These are phyloP conservation scores for Hippocampus mohnikei DNA, from an alignment of 2,113 vertebrate genomes.

Conservation along the genomic window DNA sequence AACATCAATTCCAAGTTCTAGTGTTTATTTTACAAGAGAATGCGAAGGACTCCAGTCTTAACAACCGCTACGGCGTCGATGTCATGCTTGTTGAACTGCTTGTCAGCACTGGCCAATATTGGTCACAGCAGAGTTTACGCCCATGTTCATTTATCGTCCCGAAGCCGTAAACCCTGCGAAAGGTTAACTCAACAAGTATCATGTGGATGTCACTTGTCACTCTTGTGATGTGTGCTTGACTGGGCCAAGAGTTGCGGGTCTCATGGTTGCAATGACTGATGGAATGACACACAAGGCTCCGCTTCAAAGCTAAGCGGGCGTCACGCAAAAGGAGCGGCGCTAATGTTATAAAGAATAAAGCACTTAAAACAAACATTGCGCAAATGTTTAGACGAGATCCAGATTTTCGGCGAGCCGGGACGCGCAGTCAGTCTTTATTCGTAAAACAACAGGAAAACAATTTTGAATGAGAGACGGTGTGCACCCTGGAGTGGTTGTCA, in stretches of 20 bases:
- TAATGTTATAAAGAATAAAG: conserved; percentile 48
- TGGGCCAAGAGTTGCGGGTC: conserved; percentile 12
- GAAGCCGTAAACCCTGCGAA: conserved; percentile 15
- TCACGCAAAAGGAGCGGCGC: conserved; percentile 32
- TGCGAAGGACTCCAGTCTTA: not conserved
- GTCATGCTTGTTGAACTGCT: not conserved
- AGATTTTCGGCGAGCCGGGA: not conserved
- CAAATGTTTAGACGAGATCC: conserved; percentile 19
- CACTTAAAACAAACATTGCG: conserved; percentile 15
- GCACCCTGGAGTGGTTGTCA: too few species aligned
- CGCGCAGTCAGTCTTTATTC: conserved; percentile 12
- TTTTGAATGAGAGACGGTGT: not conserved
- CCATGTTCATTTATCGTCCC: not conserved
- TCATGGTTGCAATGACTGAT: conserved; percentile 22
- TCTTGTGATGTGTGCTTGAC: conserved; percentile 32
- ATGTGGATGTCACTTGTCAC: conserved; percentile 22
- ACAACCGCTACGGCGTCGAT: not conserved
- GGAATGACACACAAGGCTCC: conserved; percentile 43
- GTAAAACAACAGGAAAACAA: not conserved
- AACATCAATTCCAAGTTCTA: not conserved
- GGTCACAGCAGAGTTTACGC: conserved; percentile 12
- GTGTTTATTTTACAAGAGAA: conserved; percentile 4
- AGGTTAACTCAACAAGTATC: conserved; percentile 20
- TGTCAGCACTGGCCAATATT: not conserved
- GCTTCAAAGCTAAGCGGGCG: conserved; percentile 50